Percentiles rank a stretch among this genome's conserved stretches.
Evolutionary conservation across 2,113 vertebrate species (phyloP).

Genomic region (Galeopterus variegatus): DNA sequence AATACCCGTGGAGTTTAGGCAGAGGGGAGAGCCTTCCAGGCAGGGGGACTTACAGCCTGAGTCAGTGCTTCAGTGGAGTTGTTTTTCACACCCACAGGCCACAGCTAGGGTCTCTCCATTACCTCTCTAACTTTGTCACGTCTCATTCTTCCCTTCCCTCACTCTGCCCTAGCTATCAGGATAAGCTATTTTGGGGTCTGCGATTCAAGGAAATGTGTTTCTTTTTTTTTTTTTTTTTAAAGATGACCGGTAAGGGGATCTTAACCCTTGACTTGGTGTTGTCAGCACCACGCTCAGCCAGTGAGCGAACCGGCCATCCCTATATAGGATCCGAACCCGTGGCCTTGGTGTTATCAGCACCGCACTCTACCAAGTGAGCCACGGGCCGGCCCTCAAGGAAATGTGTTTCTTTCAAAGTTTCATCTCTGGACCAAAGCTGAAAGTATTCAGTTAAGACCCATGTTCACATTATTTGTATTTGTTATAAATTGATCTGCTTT

Average conservation of each 20-base stretch:
- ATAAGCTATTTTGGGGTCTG: not conserved
- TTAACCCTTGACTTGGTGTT: too few relatives aligned
- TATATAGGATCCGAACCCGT: too few relatives aligned
- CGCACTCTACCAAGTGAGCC: too few relatives aligned
- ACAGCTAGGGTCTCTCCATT: not conserved
- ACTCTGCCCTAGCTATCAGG: not conserved
- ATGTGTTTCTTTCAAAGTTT: constrained; percentile 8
- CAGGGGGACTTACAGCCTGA: not conserved
- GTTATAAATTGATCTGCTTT: not conserved
- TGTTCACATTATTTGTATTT: not conserved
- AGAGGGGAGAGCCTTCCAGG: not conserved
- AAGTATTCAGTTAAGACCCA: not conserved
- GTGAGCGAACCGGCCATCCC: too few relatives aligned
- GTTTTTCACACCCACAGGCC: not conserved
- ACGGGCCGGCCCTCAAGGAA: too few relatives aligned
- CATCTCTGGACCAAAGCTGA: not conserved
- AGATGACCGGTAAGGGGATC: too few relatives aligned
- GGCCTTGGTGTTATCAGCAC: too few relatives aligned
- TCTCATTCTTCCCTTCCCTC: not conserved
- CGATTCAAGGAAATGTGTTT: not conserved
- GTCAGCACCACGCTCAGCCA: too few relatives aligned
- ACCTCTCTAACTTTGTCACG: not conserved
- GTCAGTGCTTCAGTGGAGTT: not conserved
- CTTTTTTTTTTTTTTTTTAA: too few relatives aligned
- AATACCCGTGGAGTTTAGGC: not conserved